Conservation (phyloP, 2,113 vertebrate species). For the Dasypus novemcinctus region DNA sequence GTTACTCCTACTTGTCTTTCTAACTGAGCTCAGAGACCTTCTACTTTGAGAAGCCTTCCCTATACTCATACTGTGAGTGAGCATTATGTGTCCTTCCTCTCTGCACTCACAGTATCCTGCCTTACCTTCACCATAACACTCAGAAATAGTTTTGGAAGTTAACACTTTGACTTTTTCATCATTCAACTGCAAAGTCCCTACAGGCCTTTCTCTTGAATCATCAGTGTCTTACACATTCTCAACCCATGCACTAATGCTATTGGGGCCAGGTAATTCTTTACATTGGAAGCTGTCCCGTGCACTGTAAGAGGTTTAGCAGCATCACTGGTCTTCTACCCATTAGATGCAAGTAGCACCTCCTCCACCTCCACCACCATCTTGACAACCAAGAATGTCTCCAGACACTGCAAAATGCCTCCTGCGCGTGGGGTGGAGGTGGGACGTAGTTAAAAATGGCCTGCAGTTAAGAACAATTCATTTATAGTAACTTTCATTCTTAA, state of each 20-base stretch:
- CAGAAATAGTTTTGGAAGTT: not conserved
- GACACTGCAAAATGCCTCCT: not conserved
- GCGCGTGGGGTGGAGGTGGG: too few relatives aligned
- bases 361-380: not conserved
- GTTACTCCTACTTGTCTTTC: not conserved
- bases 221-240: not conserved
- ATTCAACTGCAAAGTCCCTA: not conserved
- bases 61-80: rapidly evolving
- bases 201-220: not conserved
- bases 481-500: not conserved
- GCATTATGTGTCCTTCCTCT: rapidly evolving
- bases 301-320: rapidly evolving
- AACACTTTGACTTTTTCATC: not conserved
- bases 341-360: not conserved
- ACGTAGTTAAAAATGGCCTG: not conserved
- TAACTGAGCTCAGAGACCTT: not conserved
- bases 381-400: not conserved
- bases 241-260: rapidly evolving
- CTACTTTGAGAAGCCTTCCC: not conserved
- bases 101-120: not conserved
- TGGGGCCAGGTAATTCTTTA: too few relatives aligned
- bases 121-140: not conserved
- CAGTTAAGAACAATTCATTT: not conserved
- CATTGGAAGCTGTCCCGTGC: rapidly evolving
- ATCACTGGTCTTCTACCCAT: too few relatives aligned